Evolutionary conservation across 1,140 invertebrate genomes (phyloP).

Genomic region (Monomorium pharaonis): DNA sequence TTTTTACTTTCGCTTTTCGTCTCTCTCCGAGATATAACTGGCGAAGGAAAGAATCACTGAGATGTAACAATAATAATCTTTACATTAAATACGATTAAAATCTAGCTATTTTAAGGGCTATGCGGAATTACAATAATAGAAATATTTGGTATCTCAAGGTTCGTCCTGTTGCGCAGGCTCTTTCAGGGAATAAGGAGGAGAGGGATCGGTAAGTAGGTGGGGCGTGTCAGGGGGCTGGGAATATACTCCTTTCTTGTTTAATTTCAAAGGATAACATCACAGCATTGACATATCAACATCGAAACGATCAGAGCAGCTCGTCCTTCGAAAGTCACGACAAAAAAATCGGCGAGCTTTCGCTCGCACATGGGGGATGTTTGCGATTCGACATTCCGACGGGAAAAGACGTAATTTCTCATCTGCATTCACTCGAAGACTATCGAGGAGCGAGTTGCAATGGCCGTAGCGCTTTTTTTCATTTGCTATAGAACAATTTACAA

Average conservation of each 20-base stretch:
- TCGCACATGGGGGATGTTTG: no score
- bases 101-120: conserved; percentile 79
- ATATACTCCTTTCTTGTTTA: conserved; percentile 69
- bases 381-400: background rate
- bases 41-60: conserved; percentile 80
- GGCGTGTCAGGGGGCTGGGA: conserved; percentile 21
- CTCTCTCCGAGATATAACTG: conserved; percentile 76
- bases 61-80: conserved; percentile 81
- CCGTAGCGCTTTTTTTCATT: conserved; percentile 76
- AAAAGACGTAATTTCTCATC: background rate
- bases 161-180: conserved; percentile 51
- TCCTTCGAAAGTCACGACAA: conserved; percentile 55
- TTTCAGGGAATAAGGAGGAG: background rate
- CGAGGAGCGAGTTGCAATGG: conserved; percentile 71
- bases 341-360: background rate
- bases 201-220: conserved; percentile 30
- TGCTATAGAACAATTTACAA: conserved; percentile 81
- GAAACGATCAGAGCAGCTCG: conserved; percentile 75
- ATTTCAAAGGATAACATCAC: conserved; percentile 84
- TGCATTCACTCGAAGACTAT: conserved; percentile 7
- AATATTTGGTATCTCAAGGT: conserved; percentile 67
- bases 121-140: conserved; percentile 79
- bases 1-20: conserved; percentile 13
- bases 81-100: conserved; percentile 83
- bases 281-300: conserved; percentile 84